phyloP scores from a whole-genome alignment of 2,888 invertebrate genomes.

The Cataglyphis albicans region DNA sequence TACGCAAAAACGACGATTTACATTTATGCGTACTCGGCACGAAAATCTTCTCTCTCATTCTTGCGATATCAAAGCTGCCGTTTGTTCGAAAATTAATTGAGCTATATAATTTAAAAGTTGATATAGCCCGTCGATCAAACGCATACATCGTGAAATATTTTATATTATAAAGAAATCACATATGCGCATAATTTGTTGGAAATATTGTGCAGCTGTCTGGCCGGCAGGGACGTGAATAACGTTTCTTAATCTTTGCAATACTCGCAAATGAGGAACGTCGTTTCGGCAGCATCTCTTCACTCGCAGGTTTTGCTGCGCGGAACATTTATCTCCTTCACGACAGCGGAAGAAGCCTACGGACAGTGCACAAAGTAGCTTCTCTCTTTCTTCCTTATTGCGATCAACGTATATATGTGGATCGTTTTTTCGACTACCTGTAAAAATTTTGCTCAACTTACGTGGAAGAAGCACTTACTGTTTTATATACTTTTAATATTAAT shows the following conservation, averaged over 20 bases:
- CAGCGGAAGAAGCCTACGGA: slow-evolving; percentile 46
- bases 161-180: slow-evolving; percentile 15
- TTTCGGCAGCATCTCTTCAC: slow-evolving; percentile 45
- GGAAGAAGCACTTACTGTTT: neutral
- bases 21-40: neutral
- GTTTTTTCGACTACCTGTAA: slow-evolving; percentile 10
- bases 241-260: slow-evolving; percentile 53
- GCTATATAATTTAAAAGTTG: slow-evolving; percentile 5
- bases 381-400: slow-evolving; percentile 21
- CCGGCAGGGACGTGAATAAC: slow-evolving; percentile 32
- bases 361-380: slow-evolving; percentile 25
- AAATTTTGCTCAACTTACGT: slow-evolving; percentile 22
- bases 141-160: neutral
- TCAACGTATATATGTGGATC: slow-evolving; percentile 35
- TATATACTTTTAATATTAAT: neutral
- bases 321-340: slow-evolving; percentile 53
- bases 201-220: slow-evolving; percentile 29
- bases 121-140: slow-evolving; percentile 14
- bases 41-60: neutral
- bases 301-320: slow-evolving; percentile 42
- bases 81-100: slow-evolving; percentile 29
- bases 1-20: slow-evolving; percentile 13
- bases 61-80: neutral
- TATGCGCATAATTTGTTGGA: slow-evolving; percentile 37
- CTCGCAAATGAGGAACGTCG: slow-evolving; percentile 53